phyloP scores from a whole-genome alignment of 30 jellyfish, hydroid and myxozoan genomes.

The Turritopsis dohrnii region DNA sequence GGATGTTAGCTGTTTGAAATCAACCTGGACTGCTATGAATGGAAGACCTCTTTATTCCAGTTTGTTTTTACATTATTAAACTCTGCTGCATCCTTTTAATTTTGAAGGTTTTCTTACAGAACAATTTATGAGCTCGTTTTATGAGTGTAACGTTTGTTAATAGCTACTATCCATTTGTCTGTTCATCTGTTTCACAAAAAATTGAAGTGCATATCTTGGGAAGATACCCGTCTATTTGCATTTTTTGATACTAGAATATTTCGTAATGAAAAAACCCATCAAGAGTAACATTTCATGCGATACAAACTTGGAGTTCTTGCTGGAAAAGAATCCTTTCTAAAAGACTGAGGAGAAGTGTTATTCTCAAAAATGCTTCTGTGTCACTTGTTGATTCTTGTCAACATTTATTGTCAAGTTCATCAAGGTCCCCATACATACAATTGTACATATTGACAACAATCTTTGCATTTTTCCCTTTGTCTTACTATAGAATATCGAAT shows the following conservation, averaged over 20 bases:
- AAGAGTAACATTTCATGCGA: too few relatives aligned
- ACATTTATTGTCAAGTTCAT: too few relatives aligned
- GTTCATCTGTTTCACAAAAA: too few relatives aligned
- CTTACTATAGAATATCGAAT: too few relatives aligned
- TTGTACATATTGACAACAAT: not conserved
- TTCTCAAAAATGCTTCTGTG: not conserved
- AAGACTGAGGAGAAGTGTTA: not conserved
- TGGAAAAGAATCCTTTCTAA: not conserved
- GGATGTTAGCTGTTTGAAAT: not conserved
- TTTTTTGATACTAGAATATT: too few relatives aligned
- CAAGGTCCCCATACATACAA: not conserved
- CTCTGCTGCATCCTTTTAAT: not conserved
- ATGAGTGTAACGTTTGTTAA: not conserved
- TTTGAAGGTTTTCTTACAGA: not conserved
- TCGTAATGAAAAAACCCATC: too few relatives aligned
- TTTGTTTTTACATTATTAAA: not conserved
- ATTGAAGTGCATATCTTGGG: too few relatives aligned
- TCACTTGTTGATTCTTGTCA: not conserved
- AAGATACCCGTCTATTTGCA: too few relatives aligned
- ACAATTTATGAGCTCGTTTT: not conserved
- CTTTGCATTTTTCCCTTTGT: not conserved
- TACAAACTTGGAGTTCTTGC: not conserved
- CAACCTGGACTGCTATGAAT: not conserved
- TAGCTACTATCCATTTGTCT: too few relatives aligned
- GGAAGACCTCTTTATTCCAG: not conserved